These are phyloP conservation scores for Varanus komodoensis DNA, from an alignment of 2,113 vertebrate species.

Conservation along the genomic window DNA sequence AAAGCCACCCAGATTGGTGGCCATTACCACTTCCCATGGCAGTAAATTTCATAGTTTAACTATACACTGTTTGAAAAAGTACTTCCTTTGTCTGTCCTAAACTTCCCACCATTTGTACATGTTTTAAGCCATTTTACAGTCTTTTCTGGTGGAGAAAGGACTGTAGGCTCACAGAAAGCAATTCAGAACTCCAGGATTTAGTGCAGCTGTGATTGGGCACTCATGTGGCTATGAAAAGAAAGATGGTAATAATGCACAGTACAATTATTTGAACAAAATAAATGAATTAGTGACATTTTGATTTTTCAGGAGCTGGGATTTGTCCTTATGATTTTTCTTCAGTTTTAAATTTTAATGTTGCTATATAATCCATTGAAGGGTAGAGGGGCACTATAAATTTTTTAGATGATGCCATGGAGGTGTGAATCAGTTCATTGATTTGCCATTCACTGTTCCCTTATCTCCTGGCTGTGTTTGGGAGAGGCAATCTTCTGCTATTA, in stretches of 20 bases:
- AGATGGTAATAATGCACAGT: neutral
- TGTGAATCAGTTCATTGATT: conserved; percentile 66
- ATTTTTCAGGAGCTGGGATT: neutral
- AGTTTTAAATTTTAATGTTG: conserved; percentile 44
- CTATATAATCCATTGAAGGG: conserved; percentile 47
- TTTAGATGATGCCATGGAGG: conserved; percentile 61
- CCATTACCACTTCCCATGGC: no score
- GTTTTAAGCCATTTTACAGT: neutral
- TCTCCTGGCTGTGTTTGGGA: conserved; percentile 51
- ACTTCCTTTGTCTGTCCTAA: no score
- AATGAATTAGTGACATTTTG: conserved; percentile 13
- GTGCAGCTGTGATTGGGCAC: neutral
- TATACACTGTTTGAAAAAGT: no score
- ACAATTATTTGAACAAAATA: neutral
- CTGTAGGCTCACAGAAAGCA: neutral
- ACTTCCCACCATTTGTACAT: no score
- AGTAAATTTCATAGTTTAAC: no score
- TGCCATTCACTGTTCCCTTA: conserved; percentile 60
- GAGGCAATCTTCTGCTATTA: conserved; percentile 17
- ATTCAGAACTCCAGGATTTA: neutral
- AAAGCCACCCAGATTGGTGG: no score
- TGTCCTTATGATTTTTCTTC: conserved; percentile 7
- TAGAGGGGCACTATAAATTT: conserved; percentile 51
- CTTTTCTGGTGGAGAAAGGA: neutral
- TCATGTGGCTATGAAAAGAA: neutral